Evolutionary conservation across 2,888 invertebrate genomes (phyloP), one percentile per base, ranked within the genome.

Genomic region (Pedicia rivosa): DNA sequence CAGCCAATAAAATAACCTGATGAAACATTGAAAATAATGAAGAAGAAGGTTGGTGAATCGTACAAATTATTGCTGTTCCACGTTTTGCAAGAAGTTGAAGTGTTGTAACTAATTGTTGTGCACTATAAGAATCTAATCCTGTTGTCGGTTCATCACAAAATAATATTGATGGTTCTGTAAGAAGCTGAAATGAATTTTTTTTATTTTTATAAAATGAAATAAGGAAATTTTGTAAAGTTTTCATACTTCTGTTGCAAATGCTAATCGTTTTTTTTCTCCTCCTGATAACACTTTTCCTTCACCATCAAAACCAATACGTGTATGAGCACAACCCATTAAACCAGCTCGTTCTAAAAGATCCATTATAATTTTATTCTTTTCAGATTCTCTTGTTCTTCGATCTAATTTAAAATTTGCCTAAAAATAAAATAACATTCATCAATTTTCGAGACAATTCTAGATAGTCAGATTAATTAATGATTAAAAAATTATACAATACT

Each of bases 121-220:
- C 94, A 53, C 91, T 91, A 50, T 77, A 90, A 0, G 91, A 87
- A 57, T 97, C 95, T 38, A 82, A 57, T 0, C 94, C 91, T 0
- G 92, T 92, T 0, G 95, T 95, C 6, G 94, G 94, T 54, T 97
- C 95, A 52, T 97, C 95, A 54, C 91, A 86, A 62, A 95, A 94
- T 27, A 97, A 63, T 24, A 97, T 68, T 2, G 82, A 74, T 0
- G 95, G 95, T 62, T 94, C 84, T 27, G 87, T 91, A 37, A 95
- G 59, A 25, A 61, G 40, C 13, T n/a, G n/a, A n/a, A n/a, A n/a
- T n/a, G n/a, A n/a, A n/a, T n/a, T n/a, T n/a, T n/a, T n/a, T n/a
- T n/a, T n/a, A n/a, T n/a, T n/a, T n/a, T n/a, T n/a, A n/a, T n/a
- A n/a, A n/a, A n/a, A n/a, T n/a, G n/a, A n/a, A n/a, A n/a, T n/a